A percentile compares a stretch with the other conserved stretches of the same genome.
phyloP scores from a whole-genome alignment of 2,888 invertebrate species.

The Drosophila pullipes region DNA sequence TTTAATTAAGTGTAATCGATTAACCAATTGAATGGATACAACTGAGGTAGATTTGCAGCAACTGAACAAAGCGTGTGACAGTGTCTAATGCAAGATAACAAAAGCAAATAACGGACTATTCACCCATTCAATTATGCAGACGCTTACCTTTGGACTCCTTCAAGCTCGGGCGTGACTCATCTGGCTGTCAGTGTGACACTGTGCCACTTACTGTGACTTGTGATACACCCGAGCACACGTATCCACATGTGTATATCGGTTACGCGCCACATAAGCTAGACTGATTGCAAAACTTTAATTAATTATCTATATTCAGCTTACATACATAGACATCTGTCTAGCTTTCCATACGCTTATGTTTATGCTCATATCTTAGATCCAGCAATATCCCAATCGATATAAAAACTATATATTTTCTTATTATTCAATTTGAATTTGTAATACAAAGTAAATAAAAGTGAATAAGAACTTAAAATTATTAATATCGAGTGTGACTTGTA shows the following conservation, averaged over 20 bases:
- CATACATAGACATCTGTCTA: not conserved
- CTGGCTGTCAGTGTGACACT: not conserved
- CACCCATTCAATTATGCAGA: not conserved
- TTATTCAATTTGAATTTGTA: not conserved
- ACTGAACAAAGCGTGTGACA: not conserved
- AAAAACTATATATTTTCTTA: not conserved
- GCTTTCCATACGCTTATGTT: not conserved
- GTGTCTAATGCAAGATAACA: not conserved
- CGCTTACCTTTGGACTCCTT: no score
- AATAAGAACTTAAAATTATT: not conserved
- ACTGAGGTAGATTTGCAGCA: conserved; percentile 1
- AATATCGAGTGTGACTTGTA: not conserved
- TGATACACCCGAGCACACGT: not conserved
- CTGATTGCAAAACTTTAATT: not conserved
- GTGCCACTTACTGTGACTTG: not conserved
- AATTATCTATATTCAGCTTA: not conserved
- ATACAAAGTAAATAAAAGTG: not conserved
- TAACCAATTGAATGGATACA: conserved; percentile 25
- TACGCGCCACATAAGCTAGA: not conserved
- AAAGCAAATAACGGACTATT: not conserved
- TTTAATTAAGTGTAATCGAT: conserved; percentile 31
- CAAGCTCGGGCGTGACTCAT: conserved; percentile 1
- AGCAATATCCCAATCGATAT: not conserved
- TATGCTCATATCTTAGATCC: not conserved
- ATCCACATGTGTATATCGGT: not conserved